These are phyloP conservation scores for Micrastur ruficollis DNA, from an alignment of 2,797 vertebrate genomes.

Conservation along the genomic window DNA sequence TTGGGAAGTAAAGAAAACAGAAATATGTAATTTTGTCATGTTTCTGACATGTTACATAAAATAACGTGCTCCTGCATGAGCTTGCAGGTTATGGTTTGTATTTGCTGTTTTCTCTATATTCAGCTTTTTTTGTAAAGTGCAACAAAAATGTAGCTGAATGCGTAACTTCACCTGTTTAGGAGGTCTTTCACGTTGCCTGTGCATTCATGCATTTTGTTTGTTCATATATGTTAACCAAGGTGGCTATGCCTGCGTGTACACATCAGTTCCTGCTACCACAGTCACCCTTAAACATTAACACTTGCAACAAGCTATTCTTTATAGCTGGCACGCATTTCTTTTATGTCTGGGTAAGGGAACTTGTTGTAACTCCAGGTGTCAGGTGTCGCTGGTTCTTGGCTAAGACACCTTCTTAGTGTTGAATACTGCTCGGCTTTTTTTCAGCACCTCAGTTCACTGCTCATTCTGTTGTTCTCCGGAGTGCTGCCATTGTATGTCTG, in stretches of 20 bases:
- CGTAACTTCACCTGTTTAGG: background rate
- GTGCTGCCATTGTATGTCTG: rapidly evolving
- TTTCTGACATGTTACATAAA: background rate
- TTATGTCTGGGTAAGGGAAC: background rate
- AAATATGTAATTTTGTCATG: background rate
- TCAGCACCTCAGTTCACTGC: background rate
- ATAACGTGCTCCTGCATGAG: background rate
- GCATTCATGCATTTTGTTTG: background rate
- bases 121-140: background rate
- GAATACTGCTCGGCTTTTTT: background rate
- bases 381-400: background rate
- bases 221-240: rapidly evolving
- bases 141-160: background rate
- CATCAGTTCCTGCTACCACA: rapidly evolving
- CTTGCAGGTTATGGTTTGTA: background rate
- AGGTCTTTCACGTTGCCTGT: background rate
- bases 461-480: background rate
- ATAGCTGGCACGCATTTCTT: background rate
- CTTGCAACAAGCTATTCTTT: background rate
- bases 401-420: background rate
- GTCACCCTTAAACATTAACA: background rate
- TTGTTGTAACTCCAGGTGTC: background rate
- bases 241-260: background rate
- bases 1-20: background rate
- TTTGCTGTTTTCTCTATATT: background rate